A percentile compares a stretch with the other conserved stretches of the same genome.
Conservation (phyloP, 2,888 invertebrate species). For the Chirona hameri region DNA sequence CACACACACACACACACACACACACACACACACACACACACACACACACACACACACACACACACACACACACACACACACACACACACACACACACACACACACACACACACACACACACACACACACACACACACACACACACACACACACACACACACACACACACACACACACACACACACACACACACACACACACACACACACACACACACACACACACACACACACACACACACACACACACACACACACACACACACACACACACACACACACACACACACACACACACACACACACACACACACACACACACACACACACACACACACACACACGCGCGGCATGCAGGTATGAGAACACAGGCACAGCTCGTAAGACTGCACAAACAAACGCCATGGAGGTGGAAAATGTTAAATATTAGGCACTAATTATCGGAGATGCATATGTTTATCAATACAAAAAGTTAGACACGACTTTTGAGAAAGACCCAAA, state of each 20-base stretch:
- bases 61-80: background rate
- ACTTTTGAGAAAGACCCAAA: no score
- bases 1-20: background rate
- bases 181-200: background rate
- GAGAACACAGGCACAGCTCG: no score
- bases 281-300: background rate
- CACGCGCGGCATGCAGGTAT: background rate
- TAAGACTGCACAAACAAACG: no score
- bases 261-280: background rate
- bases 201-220: background rate
- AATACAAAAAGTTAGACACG: no score
- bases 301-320: background rate
- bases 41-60: background rate
- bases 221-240: background rate
- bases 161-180: background rate
- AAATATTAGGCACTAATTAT: no score
- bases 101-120: background rate
- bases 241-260: background rate
- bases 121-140: background rate
- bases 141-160: background rate
- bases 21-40: background rate
- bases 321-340: background rate
- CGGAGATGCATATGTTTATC: no score
- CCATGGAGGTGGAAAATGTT: no score
- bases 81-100: background rate